A percentile compares a stretch with the other conserved stretches of the same genome.
These are phyloP conservation scores for Tinea semifulvella DNA, from an alignment of 2,888 invertebrate genomes.

Conservation along the genomic window DNA sequence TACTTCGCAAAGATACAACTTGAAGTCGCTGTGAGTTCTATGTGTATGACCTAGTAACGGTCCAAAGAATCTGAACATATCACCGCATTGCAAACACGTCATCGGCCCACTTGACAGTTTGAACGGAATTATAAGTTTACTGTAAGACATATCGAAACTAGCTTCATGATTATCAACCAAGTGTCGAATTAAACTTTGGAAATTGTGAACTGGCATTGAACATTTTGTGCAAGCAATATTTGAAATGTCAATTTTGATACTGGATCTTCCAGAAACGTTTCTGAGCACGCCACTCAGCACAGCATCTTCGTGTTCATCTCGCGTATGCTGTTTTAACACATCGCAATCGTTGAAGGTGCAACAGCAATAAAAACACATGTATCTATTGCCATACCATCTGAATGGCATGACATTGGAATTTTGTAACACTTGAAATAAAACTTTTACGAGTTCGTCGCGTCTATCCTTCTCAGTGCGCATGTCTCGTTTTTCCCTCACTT, in stretches of 20 bases:
- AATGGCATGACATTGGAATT: slow-evolving; percentile 34
- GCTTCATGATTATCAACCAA: slow-evolving; percentile 24
- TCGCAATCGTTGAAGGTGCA: slow-evolving; percentile 27
- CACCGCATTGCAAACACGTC: slow-evolving; percentile 33
- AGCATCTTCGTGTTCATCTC: slow-evolving; percentile 26
- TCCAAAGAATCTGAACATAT: slow-evolving; percentile 34
- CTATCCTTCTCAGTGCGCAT: slow-evolving; percentile 7
- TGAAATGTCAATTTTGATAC: slow-evolving; percentile 34
- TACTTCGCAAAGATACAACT: slow-evolving; percentile 32
- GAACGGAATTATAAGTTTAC: slow-evolving; percentile 26
- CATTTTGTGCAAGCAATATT: slow-evolving; percentile 33
- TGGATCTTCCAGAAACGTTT: slow-evolving; percentile 19
- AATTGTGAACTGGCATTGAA: slow-evolving; percentile 22
- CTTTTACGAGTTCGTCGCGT: slow-evolving; percentile 17
- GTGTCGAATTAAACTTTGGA: slow-evolving; percentile 30
- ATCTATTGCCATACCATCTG: slow-evolving; percentile 31
- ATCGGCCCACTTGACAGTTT: slow-evolving; percentile 31
- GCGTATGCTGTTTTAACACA: slow-evolving; percentile 27
- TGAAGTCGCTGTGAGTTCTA: slow-evolving; percentile 30
- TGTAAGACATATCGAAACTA: slow-evolving; percentile 21
- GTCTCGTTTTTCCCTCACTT: slow-evolving; percentile 10
- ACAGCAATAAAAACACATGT: slow-evolving; percentile 36
- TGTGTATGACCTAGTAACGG: slow-evolving; percentile 31
- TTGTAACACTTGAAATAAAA: slow-evolving; percentile 27
- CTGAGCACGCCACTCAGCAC: slow-evolving; percentile 26